These are phyloP conservation scores for Hydriomena furcata DNA, from an alignment of 2,888 invertebrate species.

Conservation along the genomic window DNA sequence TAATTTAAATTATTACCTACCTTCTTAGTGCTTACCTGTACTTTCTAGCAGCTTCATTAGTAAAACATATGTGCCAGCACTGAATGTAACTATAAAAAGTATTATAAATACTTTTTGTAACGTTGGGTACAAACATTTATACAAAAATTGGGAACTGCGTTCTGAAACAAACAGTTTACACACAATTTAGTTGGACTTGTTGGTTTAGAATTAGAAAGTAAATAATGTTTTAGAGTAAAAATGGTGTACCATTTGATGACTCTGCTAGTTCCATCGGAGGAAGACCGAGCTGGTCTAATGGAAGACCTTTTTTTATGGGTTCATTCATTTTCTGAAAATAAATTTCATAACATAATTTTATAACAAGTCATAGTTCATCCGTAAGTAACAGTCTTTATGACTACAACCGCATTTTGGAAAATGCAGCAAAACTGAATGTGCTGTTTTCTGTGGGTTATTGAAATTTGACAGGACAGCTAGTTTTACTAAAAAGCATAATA, in stretches of 20 bases:
- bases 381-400: too few species aligned
- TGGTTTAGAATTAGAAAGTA: too few species aligned
- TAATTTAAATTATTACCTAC: too few species aligned
- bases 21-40: slow-evolving; percentile 48
- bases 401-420: too few species aligned
- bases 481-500: too few species aligned
- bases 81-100: slow-evolving; percentile 48
- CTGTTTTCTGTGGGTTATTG: too few species aligned
- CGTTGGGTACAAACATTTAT: slow-evolving; percentile 50
- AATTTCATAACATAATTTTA: too few species aligned
- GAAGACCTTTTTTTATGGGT: slow-evolving; percentile 44
- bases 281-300: slow-evolving; percentile 56
- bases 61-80: slow-evolving; percentile 51
- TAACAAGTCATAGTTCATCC: too few species aligned
- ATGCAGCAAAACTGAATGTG: too few species aligned
- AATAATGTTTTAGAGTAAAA: neutral
- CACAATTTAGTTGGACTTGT: too few species aligned
- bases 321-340: slow-evolving; percentile 53
- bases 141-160: slow-evolving; percentile 41
- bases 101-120: slow-evolving; percentile 53
- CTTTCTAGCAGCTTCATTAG: slow-evolving; percentile 49
- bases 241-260: slow-evolving; percentile 53
- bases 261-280: slow-evolving; percentile 77
- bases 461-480: too few species aligned
- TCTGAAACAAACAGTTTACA: slow-evolving; percentile 45